A percentile compares a stretch with the other conserved stretches of the same genome.
These are phyloP conservation scores for Tragelaphus buxtoni DNA, from an alignment of 2,113 vertebrate species.

Conservation along the genomic window DNA sequence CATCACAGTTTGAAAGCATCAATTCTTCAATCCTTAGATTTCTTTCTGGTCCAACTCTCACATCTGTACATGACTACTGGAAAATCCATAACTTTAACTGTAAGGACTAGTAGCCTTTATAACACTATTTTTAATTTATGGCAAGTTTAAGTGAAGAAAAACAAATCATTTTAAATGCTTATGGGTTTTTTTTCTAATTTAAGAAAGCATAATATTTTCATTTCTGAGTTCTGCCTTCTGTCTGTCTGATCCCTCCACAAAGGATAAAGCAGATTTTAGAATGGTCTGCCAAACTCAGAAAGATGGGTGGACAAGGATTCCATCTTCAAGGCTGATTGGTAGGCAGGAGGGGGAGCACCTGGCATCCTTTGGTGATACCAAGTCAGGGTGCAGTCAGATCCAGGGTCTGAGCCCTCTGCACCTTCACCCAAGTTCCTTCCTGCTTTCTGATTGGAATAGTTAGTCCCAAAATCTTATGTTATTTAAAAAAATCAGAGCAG, in stretches of 20 bases:
- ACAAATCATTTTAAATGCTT: not conserved
- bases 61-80: not conserved
- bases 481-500: not conserved
- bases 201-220: not conserved
- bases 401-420: not conserved
- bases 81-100: not conserved
- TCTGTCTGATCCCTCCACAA: not conserved
- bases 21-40: not conserved
- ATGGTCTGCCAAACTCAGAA: too few relatives aligned
- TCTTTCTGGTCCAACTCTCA: not conserved
- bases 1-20: not conserved
- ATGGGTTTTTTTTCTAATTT: not conserved
- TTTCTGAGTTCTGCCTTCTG: not conserved
- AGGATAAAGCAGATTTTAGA: not conserved
- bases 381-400: not conserved
- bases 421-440: not conserved
- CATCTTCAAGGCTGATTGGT: not conserved
- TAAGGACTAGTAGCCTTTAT: not conserved
- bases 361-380: not conserved
- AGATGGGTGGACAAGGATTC: accelerated
- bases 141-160: not conserved
- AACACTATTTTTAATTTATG: not conserved
- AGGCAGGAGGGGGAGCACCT: not conserved
- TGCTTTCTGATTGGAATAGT: not conserved
- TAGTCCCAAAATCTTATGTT: not conserved